phyloP scores from a whole-genome alignment of 2,797 vertebrate genomes.

The Rhinophrynus dorsalis region DNA sequence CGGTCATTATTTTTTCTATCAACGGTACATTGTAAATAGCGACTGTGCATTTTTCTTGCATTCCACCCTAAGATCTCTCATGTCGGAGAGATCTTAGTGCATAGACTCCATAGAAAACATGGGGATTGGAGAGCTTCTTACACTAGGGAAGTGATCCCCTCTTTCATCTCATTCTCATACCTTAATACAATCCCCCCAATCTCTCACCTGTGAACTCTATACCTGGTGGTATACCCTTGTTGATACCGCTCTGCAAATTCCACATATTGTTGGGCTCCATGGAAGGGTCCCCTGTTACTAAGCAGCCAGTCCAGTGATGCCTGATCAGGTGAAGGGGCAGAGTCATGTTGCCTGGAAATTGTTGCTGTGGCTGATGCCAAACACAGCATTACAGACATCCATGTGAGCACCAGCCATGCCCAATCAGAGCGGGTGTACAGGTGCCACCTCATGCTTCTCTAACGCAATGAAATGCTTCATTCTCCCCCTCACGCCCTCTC shows the following conservation, averaged over 20 bases:
- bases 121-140: no score
- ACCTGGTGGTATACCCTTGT: slow-evolving; percentile 95
- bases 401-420: slow-evolving; percentile 81
- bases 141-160: no score
- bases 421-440: slow-evolving; percentile 77
- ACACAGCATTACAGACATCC: slow-evolving; percentile 76
- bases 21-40: no score
- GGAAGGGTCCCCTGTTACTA: slow-evolving; percentile 92
- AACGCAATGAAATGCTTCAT: slow-evolving; percentile 87
- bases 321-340: slow-evolving; percentile 65
- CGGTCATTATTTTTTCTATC: no score
- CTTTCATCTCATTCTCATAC: no score
- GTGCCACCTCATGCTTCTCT: slow-evolving; percentile 94
- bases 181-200: no score
- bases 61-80: no score
- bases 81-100: no score
- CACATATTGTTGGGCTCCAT: slow-evolving; percentile 88
- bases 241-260: slow-evolving; percentile 94
- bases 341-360: slow-evolving; percentile 74
- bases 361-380: slow-evolving; percentile 62
- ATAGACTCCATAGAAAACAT: no score
- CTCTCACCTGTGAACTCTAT: slow-evolving; percentile 95
- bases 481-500: slow-evolving; percentile 76
- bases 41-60: no score
- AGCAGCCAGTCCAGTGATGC: slow-evolving; percentile 93